phyloP scores from a whole-genome alignment of 2,888 invertebrate genomes.

The Agelastica alni region DNA sequence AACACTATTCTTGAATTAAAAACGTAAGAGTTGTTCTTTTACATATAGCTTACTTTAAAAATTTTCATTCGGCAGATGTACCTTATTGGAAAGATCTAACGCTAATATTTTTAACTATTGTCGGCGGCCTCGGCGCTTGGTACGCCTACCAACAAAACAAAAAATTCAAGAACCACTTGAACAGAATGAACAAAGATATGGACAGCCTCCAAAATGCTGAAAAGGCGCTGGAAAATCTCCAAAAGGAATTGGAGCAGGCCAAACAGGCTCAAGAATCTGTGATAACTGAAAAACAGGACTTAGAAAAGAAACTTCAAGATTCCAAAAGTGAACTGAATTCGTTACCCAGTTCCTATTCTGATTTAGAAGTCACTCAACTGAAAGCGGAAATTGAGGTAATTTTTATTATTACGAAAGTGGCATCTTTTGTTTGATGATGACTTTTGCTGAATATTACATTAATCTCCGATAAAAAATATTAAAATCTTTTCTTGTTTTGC shows the following conservation, averaged over 20 bases:
- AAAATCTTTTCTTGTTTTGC: no score
- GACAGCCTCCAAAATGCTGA: slow-evolving; percentile 90
- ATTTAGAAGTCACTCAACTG: slow-evolving; percentile 78
- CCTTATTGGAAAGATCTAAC: slow-evolving; percentile 83
- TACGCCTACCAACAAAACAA: slow-evolving; percentile 90
- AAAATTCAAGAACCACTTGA: slow-evolving; percentile 81
- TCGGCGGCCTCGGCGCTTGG: slow-evolving; percentile 88
- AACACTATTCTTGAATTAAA: no score
- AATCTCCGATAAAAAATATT: no score
- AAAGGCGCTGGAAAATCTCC: slow-evolving; percentile 82
- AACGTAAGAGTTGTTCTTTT: no score
- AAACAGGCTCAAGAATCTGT: slow-evolving; percentile 81
- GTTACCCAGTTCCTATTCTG: slow-evolving; percentile 76
- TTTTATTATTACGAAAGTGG: no score
- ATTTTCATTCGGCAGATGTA: no score
- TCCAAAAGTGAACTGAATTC: slow-evolving; percentile 67
- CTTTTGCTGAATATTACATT: no score
- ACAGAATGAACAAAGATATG: slow-evolving; percentile 93
- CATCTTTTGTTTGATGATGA: no score
- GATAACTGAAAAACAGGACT: slow-evolving; percentile 77
- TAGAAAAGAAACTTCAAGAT: slow-evolving; percentile 79
- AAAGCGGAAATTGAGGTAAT: slow-evolving; percentile 82
- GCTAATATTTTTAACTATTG: slow-evolving; percentile 78
- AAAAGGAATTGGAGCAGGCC: slow-evolving; percentile 82
- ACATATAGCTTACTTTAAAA: no score